phyloP scores from a whole-genome alignment of 2,113 vertebrate genomes.

The Zapus hudsonius region DNA sequence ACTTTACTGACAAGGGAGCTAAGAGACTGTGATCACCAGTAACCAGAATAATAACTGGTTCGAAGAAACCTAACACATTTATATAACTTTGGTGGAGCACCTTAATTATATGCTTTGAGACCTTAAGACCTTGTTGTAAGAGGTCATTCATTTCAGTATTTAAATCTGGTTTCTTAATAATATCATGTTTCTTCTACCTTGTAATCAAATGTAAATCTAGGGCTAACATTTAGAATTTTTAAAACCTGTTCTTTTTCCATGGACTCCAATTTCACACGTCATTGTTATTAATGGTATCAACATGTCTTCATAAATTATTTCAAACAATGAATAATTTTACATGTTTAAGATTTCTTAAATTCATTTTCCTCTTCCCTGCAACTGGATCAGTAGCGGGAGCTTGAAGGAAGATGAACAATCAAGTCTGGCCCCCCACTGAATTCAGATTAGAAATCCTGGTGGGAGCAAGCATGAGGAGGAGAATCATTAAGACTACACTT shows the following conservation, averaged over 20 bases:
- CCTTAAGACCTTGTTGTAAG: not conserved
- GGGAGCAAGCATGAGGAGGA: not conserved
- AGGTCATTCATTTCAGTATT: conserved; percentile 46
- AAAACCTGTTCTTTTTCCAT: not conserved
- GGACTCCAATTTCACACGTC: not conserved
- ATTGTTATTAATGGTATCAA: not conserved
- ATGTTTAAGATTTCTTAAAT: conserved; percentile 18
- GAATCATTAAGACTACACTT: not conserved
- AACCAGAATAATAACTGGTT: conserved; percentile 40
- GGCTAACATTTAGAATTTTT: not conserved
- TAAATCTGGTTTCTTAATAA: conserved; percentile 4
- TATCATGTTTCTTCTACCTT: not conserved
- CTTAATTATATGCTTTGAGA: not conserved
- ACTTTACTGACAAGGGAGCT: not conserved
- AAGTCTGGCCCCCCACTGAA: not conserved
- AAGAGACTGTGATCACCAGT: not conserved
- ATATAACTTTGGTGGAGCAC: not conserved
- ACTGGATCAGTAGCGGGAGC: not conserved
- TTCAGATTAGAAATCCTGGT: not conserved
- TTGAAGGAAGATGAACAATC: not conserved
- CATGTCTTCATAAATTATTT: conserved; percentile 25
- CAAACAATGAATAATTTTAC: not conserved
- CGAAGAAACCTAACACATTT: not conserved
- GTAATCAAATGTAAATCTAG: not conserved
- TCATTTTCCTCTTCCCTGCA: conserved; percentile 24